Evolutionary conservation across 1,140 invertebrate species (phyloP).

Genomic region (Orchesella cincta): DNA sequence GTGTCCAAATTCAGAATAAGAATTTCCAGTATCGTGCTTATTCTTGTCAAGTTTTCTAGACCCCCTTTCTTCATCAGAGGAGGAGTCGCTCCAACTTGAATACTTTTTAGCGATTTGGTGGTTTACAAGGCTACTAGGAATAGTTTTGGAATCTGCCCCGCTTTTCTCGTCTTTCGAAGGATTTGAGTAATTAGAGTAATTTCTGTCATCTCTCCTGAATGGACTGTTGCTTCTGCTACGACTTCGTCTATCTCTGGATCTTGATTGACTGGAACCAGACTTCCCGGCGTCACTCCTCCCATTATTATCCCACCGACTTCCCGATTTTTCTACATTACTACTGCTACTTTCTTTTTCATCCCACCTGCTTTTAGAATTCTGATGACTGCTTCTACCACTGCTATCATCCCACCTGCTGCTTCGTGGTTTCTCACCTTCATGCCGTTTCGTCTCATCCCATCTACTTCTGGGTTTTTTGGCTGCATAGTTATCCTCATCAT

Average conservation of each 20-base stretch:
- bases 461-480: background rate
- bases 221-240: slow-evolving; percentile 1
- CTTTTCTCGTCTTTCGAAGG: background rate
- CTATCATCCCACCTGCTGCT: background rate
- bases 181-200: background rate
- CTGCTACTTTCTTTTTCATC: background rate
- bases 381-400: background rate
- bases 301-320: background rate
- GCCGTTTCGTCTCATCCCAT: background rate
- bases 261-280: background rate
- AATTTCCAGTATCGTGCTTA: too few relatives aligned
- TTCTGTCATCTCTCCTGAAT: background rate
- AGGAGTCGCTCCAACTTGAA: slow-evolving; percentile 5
- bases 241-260: slow-evolving; percentile 8
- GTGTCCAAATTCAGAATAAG: too few relatives aligned
- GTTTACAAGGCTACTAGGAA: background rate
- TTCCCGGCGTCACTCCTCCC: background rate
- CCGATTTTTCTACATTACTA: background rate
- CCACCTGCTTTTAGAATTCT: background rate
- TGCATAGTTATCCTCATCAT: background rate
- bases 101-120: background rate
- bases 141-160: background rate
- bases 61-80: background rate
- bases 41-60: slow-evolving; percentile 2
- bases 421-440: background rate